Base-by-base conservation (phyloP, 2,888 invertebrate species). In the Heliconius charithonia region DNA sequence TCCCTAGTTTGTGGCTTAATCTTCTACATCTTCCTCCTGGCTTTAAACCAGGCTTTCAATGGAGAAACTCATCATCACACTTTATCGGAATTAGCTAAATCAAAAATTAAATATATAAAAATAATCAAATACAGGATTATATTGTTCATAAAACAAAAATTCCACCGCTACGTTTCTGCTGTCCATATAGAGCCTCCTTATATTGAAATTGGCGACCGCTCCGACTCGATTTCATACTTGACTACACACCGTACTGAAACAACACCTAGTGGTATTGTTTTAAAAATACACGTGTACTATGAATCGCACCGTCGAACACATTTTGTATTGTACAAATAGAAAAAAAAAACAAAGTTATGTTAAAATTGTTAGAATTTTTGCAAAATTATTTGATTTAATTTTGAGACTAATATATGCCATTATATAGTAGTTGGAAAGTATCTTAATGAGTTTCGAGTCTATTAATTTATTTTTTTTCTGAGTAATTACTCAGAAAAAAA, bases 171-270 rank as follows among this genome's bases (percentile, higher is more conserved):
- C 71, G 71, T 51, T 71, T 27, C 10, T 71, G 3, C 51, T 51
- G 66, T 13, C 22, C 65, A 45, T 78, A 19, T 75, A 70, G 71
- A 25, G 67, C 63, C 70, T 22, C 70, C 65, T 65, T 81, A 76
- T 71, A 74, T 81, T 79, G 78, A 77, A 79, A 82, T 79, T 76
- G 81, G 77, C 78, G 77, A 75, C 72, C 79, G 86, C 85, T 84
- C 85, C 84, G 82, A 86, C 85, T 87, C 89, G 87, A 89, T 90
- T 90, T 89, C 88, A 90, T 87, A 83, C 75, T 74, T 79, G 82
- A 83, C 81, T 84, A 87, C 86, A 79, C 85, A 83, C 84, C 80
- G 77, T 79, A 77, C 79, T 75, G 76, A 79, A 82, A 80, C 81
- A 79, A 81, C 80, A 76, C 78, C 80, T 77, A 77, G 76, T 79